Conservation (phyloP, 2,113 vertebrate species). For the Turnix velox region DNA sequence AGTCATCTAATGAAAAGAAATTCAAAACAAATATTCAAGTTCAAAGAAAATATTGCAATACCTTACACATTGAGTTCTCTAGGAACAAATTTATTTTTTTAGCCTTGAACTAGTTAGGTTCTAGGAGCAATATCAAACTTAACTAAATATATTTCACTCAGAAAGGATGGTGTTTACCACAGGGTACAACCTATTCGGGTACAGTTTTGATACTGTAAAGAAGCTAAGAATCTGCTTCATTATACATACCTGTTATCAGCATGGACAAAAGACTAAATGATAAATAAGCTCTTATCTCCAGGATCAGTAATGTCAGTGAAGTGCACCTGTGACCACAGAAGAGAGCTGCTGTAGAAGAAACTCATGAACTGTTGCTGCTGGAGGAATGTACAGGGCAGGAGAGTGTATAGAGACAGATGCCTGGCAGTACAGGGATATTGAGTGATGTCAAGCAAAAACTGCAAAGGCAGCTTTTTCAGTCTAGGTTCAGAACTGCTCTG, state of each 20-base stretch:
- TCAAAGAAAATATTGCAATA: neutral
- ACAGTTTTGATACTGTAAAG: neutral
- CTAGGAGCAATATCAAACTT: neutral
- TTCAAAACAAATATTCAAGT: too few species aligned
- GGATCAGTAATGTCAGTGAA: neutral
- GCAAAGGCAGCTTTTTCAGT: neutral
- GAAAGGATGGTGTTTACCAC: neutral
- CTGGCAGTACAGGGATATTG: fast-evolving
- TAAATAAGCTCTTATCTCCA: neutral
- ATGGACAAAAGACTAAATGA: neutral
- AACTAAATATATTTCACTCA: neutral
- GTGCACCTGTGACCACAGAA: neutral
- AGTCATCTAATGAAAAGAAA: too few species aligned
- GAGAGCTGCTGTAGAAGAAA: neutral
- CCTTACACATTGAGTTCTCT: neutral
- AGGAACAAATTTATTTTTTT: neutral
- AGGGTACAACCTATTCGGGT: too few species aligned
- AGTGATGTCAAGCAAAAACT: neutral
- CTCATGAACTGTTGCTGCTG: neutral
- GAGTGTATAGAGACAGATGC: neutral
- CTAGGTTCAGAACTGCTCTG: neutral
- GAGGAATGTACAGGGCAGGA: neutral
- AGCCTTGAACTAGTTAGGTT: neutral
- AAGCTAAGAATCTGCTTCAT: neutral
- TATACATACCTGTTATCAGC: neutral